A percentile compares a stretch with the other conserved stretches of the same genome.
These are phyloP conservation scores for Harpalus rufipes DNA, from an alignment of 2,888 invertebrate genomes.

Conservation along the genomic window DNA sequence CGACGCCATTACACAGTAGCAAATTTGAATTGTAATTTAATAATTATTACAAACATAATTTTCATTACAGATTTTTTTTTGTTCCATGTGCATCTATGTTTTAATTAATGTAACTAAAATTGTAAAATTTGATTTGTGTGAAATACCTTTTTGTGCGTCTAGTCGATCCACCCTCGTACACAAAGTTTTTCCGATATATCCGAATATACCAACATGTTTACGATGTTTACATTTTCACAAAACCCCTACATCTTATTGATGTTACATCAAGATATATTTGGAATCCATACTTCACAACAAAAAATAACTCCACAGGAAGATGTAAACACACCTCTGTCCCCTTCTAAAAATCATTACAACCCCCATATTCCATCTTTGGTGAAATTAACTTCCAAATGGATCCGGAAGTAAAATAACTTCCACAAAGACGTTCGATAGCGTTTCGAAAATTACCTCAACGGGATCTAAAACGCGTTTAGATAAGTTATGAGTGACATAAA, in stretches of 20 bases:
- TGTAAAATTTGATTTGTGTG: too few relatives aligned
- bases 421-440: conserved; percentile 40
- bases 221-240: too few relatives aligned
- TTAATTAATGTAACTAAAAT: too few relatives aligned
- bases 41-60: too few relatives aligned
- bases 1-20: too few relatives aligned
- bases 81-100: too few relatives aligned
- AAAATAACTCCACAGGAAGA: conserved; percentile 2
- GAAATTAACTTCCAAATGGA: conserved; percentile 38
- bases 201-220: too few relatives aligned
- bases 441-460: conserved; percentile 62
- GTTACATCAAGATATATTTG: neutral
- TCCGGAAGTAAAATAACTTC: conserved; percentile 11
- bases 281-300: neutral
- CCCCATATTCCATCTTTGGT: neutral
- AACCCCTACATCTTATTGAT: neutral
- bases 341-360: neutral
- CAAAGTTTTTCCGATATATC: too few relatives aligned
- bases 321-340: neutral
- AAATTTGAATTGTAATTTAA: too few relatives aligned
- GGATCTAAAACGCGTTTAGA: conserved; percentile 64
- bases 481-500: conserved; percentile 63
- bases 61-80: too few relatives aligned
- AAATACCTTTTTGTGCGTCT: too few relatives aligned
- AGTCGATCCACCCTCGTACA: too few relatives aligned